A percentile compares a stretch with the other conserved stretches of the same genome.
phyloP scores from a whole-genome alignment of 2,797 vertebrate genomes.

The Danio aesculapii region DNA sequence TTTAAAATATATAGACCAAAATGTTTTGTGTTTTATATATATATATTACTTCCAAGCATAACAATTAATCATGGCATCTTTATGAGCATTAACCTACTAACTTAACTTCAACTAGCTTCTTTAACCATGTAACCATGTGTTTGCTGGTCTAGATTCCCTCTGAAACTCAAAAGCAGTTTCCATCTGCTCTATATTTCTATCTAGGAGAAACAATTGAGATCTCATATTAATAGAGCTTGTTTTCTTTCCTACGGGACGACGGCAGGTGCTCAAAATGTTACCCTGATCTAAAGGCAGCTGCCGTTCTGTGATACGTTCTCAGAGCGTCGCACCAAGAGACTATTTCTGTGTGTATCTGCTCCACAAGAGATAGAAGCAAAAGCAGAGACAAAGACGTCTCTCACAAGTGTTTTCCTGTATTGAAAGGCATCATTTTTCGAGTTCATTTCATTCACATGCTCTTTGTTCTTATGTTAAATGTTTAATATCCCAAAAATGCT shows the following conservation, averaged over 20 bases:
- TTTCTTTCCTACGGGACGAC: not conserved
- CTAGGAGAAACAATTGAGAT: constrained; percentile 24
- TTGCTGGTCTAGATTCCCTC: too few species aligned
- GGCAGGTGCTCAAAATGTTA: constrained; percentile 30
- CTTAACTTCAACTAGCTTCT: too few species aligned
- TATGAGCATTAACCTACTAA: too few species aligned
- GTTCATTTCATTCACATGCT: not conserved
- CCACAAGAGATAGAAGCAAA: constrained; percentile 6
- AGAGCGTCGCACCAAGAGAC: not conserved
- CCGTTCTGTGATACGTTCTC: constrained; percentile 5
- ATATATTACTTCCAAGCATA: too few species aligned
- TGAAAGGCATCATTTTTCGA: not conserved
- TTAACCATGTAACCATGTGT: too few species aligned
- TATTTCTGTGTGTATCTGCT: not conserved
- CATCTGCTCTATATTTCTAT: not conserved
- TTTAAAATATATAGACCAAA: too few species aligned
- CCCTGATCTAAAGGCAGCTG: constrained; percentile 31
- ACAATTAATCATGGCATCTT: too few species aligned
- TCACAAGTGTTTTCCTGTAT: not conserved
- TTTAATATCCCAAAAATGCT: not conserved
- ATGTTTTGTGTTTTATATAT: too few species aligned
- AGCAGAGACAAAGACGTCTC: constrained; percentile 2
- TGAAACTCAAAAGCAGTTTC: not conserved
- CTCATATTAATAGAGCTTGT: not conserved
- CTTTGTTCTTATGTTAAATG: constrained; percentile 11